Base-by-base conservation (phyloP, 1,140 invertebrate genomes). In the Zaprionus gabonicus region DNA sequence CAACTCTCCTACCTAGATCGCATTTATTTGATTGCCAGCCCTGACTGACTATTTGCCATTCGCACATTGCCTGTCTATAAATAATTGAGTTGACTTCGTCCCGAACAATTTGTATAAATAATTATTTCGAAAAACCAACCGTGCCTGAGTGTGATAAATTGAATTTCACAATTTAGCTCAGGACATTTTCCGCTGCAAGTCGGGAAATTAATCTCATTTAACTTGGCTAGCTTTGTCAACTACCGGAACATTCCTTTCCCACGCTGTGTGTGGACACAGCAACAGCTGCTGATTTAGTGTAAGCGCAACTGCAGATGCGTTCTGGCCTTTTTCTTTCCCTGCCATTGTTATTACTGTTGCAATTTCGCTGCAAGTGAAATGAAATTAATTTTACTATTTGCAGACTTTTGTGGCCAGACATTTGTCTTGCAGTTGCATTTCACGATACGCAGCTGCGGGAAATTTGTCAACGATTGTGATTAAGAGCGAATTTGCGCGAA, bases 371-470 rank as follows among this genome's bases (percentile, higher is more conserved):
- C 73, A 55, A 71, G 66, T 38, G 15, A 59, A 86, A 81, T 78
- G 80, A 88, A 87, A 87, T 88, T 88, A 87, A 88, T 88, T 87
- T 83, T 17, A 60, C 67, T 78, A 84, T 87, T 83, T 71, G 70
- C 76, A 56, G 72, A 80, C 79, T 75, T 88, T 77, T 77, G 84
- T 77, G 73, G 66, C 80, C 77, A 80, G 31, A 69, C 80, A 87
- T 87, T 87, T 87, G 65, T 87, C 83, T 87, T 78, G 68, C 72
- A 72, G 53, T 57, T 87, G 84, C 78, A 75, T 59, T 87, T 80
- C 74, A 78, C 76, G 63, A 78, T 79, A 53, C 62, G 41, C 80
- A 74, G 81, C 72, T 66, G 63, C 62, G 71, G 38, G n/a, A 81
- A 88, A 87, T 84, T 83, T 83, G 83, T 88, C 84, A 80, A 71